Evolutionary conservation across 2,797 vertebrate species (phyloP).

Genomic region (Argentina silus): DNA sequence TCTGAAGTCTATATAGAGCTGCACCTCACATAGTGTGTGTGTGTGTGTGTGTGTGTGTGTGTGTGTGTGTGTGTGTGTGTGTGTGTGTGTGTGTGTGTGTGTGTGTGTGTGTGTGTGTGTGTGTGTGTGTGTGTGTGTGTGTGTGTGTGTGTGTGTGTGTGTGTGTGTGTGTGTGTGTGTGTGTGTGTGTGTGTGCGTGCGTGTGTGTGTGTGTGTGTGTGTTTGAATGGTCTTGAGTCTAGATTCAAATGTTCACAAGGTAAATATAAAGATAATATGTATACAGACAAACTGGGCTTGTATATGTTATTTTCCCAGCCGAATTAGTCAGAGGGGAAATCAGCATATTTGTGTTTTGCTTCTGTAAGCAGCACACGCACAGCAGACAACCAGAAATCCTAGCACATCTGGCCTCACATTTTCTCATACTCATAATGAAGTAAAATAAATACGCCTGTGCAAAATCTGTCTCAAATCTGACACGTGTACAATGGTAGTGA

Average conservation of each 20-base stretch:
- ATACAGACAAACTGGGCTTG: too few species aligned
- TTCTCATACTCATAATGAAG: background rate
- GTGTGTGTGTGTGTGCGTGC: too few species aligned
- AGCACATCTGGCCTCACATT: background rate
- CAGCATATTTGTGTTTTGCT: background rate
- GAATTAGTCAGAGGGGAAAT: background rate
- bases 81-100: background rate
- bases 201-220: background rate
- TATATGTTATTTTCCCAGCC: background rate
- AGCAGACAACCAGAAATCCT: constrained; percentile 1
- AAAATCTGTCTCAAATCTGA: too few species aligned
- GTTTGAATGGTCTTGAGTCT: too few species aligned
- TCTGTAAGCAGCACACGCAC: background rate
- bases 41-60: background rate
- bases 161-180: constrained; percentile 1
- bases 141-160: background rate
- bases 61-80: background rate
- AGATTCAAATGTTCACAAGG: too few species aligned
- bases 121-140: background rate
- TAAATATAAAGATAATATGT: too few species aligned
- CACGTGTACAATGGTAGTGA: too few species aligned
- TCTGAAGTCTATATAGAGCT: constrained; percentile 52
- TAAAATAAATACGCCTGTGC: too few species aligned
- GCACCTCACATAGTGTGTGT: constrained; percentile 32
- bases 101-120: background rate